Percentiles rank a stretch among this genome's conserved stretches.
These are phyloP conservation scores for Leptopilina syphax DNA, from an alignment of 2,888 invertebrate species.

Conservation along the genomic window DNA sequence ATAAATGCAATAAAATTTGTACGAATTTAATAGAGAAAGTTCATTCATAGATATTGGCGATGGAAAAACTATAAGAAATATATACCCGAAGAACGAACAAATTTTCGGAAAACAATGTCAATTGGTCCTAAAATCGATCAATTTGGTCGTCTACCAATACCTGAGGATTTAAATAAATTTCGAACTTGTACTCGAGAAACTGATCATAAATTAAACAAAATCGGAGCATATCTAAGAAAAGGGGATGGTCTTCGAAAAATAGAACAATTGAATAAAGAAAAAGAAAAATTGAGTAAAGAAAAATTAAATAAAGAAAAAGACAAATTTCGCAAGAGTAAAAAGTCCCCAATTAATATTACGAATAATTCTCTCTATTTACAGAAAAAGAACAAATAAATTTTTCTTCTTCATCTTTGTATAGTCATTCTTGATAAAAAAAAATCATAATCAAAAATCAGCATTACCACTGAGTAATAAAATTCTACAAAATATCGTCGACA, in stretches of 20 bases:
- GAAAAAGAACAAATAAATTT: too few relatives aligned
- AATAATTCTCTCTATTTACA: background rate
- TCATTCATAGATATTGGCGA: slow-evolving; percentile 51
- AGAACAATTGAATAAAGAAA: background rate
- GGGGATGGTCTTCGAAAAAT: background rate
- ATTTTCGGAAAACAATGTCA: slow-evolving; percentile 53
- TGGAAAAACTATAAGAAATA: slow-evolving; percentile 56
- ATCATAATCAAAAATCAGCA: too few relatives aligned
- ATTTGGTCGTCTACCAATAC: slow-evolving; percentile 49
- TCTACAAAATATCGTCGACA: too few relatives aligned
- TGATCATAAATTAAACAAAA: background rate
- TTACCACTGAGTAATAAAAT: too few relatives aligned
- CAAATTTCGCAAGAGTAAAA: background rate
- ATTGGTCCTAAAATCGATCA: slow-evolving; percentile 49
- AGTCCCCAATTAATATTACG: background rate
- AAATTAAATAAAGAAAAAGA: too few relatives aligned
- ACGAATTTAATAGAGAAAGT: background rate
- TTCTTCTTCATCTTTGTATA: too few relatives aligned
- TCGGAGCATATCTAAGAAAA: slow-evolving; percentile 3
- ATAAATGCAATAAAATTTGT: background rate
- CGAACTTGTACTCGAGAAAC: slow-evolving; percentile 19
- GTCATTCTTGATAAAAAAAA: too few relatives aligned
- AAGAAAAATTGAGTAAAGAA: background rate
- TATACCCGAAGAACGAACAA: slow-evolving; percentile 45
- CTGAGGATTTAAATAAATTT: slow-evolving; percentile 44